A percentile compares a stretch with the other conserved stretches of the same genome.
Evolutionary conservation across 2,113 vertebrate genomes (phyloP).

Genomic region (Oryzias javanicus): DNA sequence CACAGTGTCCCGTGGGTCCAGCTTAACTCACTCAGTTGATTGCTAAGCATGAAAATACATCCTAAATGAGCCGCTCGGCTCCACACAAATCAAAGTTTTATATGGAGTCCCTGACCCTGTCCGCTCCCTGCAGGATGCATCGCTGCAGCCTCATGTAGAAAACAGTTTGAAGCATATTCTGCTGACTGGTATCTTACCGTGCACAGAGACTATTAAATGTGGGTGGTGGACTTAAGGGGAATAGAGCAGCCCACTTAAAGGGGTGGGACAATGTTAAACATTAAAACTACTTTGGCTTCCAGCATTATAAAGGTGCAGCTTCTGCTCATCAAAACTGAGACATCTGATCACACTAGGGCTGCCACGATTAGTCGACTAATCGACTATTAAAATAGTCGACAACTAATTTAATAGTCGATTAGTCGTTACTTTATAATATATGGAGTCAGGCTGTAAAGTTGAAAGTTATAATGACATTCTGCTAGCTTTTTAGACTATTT

Average conservation of each 20-base stretch:
- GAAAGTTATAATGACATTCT: too few species aligned
- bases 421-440: too few species aligned
- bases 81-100: constrained; percentile 3
- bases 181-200: constrained; percentile 48
- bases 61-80: neutral
- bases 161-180: constrained; percentile 28
- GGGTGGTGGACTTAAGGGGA: neutral
- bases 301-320: neutral
- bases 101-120: neutral
- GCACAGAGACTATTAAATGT: constrained; percentile 19
- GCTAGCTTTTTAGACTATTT: too few species aligned
- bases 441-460: too few species aligned
- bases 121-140: neutral
- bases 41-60: neutral
- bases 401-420: too few species aligned
- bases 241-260: constrained; percentile 5
- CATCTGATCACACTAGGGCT: constrained; percentile 11
- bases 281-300: neutral
- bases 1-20: neutral
- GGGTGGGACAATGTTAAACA: constrained; percentile 12
- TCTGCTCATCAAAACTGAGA: neutral
- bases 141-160: constrained; percentile 3
- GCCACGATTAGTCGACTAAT: too few species aligned
- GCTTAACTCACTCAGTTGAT: neutral
- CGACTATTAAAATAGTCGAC: too few species aligned